phyloP scores from a whole-genome alignment of 2,888 invertebrate species.

The Isoperla grammatica region DNA sequence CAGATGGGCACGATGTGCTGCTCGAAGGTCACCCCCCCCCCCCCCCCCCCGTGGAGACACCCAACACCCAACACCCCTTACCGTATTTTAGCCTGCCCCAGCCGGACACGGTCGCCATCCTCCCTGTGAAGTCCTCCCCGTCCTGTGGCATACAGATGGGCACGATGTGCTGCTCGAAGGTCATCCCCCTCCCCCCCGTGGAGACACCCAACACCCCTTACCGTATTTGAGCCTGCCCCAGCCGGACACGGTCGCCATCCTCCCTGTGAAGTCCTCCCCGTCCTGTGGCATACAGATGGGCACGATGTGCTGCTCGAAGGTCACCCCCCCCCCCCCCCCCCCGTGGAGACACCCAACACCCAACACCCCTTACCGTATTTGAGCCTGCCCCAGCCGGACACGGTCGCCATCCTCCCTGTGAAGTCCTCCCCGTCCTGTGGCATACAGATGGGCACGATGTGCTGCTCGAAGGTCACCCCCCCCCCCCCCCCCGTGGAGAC shows the following conservation, averaged over 20 bases:
- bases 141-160: conserved; percentile 87
- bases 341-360: too few relatives aligned
- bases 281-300: conserved; percentile 87
- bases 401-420: conserved; percentile 80
- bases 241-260: conserved; percentile 84
- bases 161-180: conserved; percentile 82
- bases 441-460: conserved; percentile 91
- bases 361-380: conserved; percentile 72
- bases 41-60: too few relatives aligned
- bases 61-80: too few relatives aligned
- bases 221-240: conserved; percentile 90
- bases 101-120: conserved; percentile 84
- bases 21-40: conserved; percentile 77
- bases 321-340: too few relatives aligned
- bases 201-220: too few relatives aligned
- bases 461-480: conserved; percentile 77
- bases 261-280: conserved; percentile 70
- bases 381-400: conserved; percentile 88
- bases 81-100: conserved; percentile 90
- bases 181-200: too few relatives aligned
- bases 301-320: conserved; percentile 82
- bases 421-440: conserved; percentile 71
- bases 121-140: conserved; percentile 70
- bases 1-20: conserved; percentile 90
- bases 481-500: too few relatives aligned